phyloP scores from a whole-genome alignment of 2,113 vertebrate genomes.

The Cephalopholis sonnerati region DNA sequence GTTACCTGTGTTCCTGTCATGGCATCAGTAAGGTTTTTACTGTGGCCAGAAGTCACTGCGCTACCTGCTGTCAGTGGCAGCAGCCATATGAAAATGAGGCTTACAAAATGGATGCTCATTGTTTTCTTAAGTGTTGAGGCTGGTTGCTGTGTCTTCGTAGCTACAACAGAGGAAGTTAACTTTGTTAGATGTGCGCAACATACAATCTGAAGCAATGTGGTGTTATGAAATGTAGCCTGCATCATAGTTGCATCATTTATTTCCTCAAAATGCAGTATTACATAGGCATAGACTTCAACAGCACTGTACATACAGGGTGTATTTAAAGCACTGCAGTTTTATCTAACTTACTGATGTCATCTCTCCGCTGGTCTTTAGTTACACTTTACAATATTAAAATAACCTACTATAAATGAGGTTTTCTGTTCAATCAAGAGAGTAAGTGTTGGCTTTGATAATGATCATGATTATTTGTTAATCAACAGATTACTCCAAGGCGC shows the following conservation, averaged over 20 bases:
- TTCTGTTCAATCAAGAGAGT: neutral
- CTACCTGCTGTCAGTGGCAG: conserved; percentile 47
- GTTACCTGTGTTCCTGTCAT: neutral
- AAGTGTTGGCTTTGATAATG: no score
- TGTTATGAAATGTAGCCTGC: conserved; percentile 28
- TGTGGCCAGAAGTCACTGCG: conserved; percentile 9
- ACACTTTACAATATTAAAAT: neutral
- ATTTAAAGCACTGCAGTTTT: neutral
- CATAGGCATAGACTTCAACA: neutral
- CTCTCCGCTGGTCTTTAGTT: neutral
- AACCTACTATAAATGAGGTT: neutral
- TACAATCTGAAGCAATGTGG: conserved; percentile 4
- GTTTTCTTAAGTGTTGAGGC: conserved; percentile 11
- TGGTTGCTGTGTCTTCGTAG: conserved; percentile 11
- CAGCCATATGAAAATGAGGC: conserved; percentile 47
- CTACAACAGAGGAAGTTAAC: conserved; percentile 48
- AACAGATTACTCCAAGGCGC: neutral
- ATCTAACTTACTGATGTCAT: neutral
- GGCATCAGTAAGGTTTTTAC: neutral
- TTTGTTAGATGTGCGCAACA: conserved; percentile 16
- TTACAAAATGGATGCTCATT: conserved; percentile 26
- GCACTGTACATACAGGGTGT: neutral
- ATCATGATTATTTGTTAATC: neutral
- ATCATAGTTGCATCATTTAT: neutral
- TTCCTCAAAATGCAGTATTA: conserved; percentile 43